Percentiles rank a stretch among this genome's conserved stretches.
These are phyloP conservation scores for Drosophila quadrilineata DNA, from an alignment of 1,140 invertebrate species.

Conservation along the genomic window DNA sequence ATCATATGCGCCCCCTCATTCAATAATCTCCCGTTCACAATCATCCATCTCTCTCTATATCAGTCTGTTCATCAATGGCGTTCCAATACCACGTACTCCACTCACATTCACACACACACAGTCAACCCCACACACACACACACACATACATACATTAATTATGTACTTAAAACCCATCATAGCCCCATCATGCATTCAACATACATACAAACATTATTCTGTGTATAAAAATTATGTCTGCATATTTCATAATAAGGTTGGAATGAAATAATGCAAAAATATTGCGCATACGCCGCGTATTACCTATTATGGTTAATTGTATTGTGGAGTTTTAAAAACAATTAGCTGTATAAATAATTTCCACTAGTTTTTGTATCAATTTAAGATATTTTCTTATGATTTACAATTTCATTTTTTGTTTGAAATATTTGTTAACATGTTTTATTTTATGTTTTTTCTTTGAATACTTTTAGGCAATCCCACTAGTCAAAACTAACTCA, in stretches of 20 bases:
- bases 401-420: background rate
- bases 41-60: slow-evolving; percentile 39
- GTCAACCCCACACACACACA: slow-evolving; percentile 11
- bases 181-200: slow-evolving; percentile 41
- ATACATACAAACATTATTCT: background rate
- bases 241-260: background rate
- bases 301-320: background rate
- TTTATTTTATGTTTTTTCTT: slow-evolving; percentile 41
- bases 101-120: slow-evolving; percentile 2
- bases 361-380: slow-evolving; percentile 30
- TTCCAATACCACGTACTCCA: slow-evolving; percentile 27
- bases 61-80: slow-evolving; percentile 53
- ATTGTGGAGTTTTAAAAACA: background rate
- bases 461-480: slow-evolving; percentile 79
- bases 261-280: background rate
- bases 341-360: background rate
- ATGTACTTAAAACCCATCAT: slow-evolving; percentile 25
- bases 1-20: slow-evolving; percentile 62
- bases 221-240: slow-evolving; percentile 1
- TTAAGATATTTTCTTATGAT: slow-evolving; percentile 15
- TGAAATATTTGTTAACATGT: slow-evolving; percentile 16
- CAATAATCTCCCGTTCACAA: slow-evolving; percentile 39
- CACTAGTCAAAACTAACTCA: slow-evolving; percentile 80
- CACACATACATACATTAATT: slow-evolving; percentile 23
- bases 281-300: slow-evolving; percentile 49